A percentile compares a stretch with the other conserved stretches of the same genome.
Evolutionary conservation across 2,888 invertebrate genomes (phyloP).

Genomic region (Dorcus hopei): DNA sequence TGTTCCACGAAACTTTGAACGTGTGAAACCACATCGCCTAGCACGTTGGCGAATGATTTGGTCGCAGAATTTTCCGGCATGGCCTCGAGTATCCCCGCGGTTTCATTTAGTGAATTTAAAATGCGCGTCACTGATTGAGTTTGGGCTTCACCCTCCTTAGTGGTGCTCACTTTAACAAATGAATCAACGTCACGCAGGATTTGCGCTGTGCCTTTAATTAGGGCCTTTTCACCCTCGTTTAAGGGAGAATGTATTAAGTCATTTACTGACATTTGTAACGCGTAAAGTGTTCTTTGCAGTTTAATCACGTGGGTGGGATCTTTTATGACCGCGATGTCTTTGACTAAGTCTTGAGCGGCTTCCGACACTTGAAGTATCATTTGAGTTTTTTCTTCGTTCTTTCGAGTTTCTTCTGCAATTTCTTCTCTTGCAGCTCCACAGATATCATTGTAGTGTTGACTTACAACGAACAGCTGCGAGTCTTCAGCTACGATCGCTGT

Average conservation of each 20-base stretch:
- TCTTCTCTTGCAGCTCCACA: too few relatives aligned
- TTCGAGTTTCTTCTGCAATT: constrained; percentile 25
- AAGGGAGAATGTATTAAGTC: constrained; percentile 36
- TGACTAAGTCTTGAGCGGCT: constrained; percentile 36
- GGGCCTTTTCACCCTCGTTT: constrained; percentile 9
- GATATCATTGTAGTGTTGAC: too few relatives aligned
- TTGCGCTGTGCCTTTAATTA: constrained; percentile 9
- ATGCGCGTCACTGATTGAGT: constrained; percentile 25
- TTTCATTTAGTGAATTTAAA: constrained; percentile 27
- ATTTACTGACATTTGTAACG: constrained; percentile 41
- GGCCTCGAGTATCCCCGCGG: constrained; percentile 23
- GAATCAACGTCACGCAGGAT: constrained; percentile 14
- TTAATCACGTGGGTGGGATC: constrained; percentile 32
- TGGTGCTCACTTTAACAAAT: constrained; percentile 12
- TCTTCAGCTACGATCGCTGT: too few relatives aligned
- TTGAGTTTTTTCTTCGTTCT: constrained; percentile 30
- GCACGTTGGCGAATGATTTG: constrained; percentile 27
- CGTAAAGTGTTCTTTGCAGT: constrained; percentile 40
- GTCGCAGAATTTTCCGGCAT: constrained; percentile 31
- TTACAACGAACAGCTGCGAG: too few relatives aligned
- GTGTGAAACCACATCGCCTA: constrained; percentile 31
- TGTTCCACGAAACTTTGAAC: constrained; percentile 34
- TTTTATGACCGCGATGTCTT: constrained; percentile 40
- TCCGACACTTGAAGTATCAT: constrained; percentile 36
- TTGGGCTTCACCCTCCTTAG: constrained; percentile 1